Evolutionary conservation across 53 echinoderm and acorn worm genomes (phyloP).

Genomic region (Patiria pectinifera): DNA sequence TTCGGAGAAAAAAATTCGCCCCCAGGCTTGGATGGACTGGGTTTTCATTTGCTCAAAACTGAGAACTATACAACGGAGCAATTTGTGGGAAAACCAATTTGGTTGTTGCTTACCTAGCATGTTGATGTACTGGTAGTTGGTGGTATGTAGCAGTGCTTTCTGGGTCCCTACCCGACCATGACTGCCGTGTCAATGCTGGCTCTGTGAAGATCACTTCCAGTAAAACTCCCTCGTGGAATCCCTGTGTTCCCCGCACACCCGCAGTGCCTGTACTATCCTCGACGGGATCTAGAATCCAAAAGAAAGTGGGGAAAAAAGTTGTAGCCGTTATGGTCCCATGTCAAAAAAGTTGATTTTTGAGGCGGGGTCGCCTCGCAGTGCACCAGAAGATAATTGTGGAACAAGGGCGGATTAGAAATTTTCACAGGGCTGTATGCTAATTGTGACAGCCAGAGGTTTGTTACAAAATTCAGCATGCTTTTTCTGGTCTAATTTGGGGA

Average conservation of each 20-base stretch:
- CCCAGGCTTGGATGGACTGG: too few relatives aligned
- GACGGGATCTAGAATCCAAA: conserved; percentile 45
- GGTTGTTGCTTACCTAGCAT: conserved; percentile 58
- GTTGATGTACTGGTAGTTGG: conserved; percentile 68
- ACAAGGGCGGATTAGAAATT: neutral
- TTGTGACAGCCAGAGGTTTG: neutral
- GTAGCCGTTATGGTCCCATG: neutral
- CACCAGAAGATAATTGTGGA: neutral
- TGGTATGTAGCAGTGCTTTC: conserved; percentile 63
- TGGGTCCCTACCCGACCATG: conserved; percentile 74
- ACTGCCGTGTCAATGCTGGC: conserved; percentile 64
- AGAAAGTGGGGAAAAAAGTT: neutral
- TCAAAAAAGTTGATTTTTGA: neutral
- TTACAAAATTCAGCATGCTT: neutral
- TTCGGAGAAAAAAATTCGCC: too few relatives aligned
- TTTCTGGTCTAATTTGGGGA: neutral
- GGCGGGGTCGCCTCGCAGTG: neutral
- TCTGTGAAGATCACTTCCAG: conserved; percentile 77
- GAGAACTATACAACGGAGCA: neutral
- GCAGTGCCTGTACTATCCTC: conserved; percentile 69
- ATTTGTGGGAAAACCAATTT: neutral
- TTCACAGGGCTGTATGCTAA: neutral
- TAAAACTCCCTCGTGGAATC: conserved; percentile 69
- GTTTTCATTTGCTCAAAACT: too few relatives aligned
- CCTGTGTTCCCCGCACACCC: conserved; percentile 70